Evolutionary conservation across 35 echinoderm and acorn worm genomes (phyloP), one percentile per base, ranked within the genome.

Genomic region (Ophiothrix spiculata): DNA sequence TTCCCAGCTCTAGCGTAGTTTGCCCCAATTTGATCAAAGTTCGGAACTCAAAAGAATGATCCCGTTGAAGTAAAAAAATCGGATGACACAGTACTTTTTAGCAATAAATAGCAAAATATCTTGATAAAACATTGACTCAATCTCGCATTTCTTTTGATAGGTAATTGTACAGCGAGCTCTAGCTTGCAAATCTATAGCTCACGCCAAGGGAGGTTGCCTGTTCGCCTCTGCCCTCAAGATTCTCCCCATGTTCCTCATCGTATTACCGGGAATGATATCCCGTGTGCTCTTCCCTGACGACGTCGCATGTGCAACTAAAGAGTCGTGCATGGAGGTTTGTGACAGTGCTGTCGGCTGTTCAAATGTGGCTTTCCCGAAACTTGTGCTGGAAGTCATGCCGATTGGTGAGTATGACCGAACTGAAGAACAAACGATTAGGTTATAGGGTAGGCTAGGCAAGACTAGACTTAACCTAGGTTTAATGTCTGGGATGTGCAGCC

Each of bases 221-320:
- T 83, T 97, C 34, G 87, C 94, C 0, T 87, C 81, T 69, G 87
- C 90, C 73, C 79, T 97, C 25, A 97, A 97, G 39, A 76, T 77
- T 31, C 83, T 97, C 14, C 94, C 94, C 0, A 75, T 97, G 80
- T 97, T 97, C 45, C 41, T 97, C 40, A 87, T 97, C 34, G 87
- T 97, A 0, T 79, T 92, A n/a, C 94, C 94, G 3, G 94, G 94
- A 12, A 97, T 97, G 94, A 54, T 97, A 0, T 81, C 80, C 78
- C 80, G 94, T 8, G 64, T 81, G 23, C 41, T 93, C 17, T 97
- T 90, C 54, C 90, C 94, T 0, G 46, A 97, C 39, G 87, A 92
- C 25, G 90, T 97, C 0, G 94, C 94, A 33, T 97, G 94, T 78
- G 94, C 87, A 1, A 89, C 87, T 15, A 81, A 82, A 36, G 88